Conservation (phyloP, 2,888 invertebrate genomes). For the Diarsia brunnea region DNA sequence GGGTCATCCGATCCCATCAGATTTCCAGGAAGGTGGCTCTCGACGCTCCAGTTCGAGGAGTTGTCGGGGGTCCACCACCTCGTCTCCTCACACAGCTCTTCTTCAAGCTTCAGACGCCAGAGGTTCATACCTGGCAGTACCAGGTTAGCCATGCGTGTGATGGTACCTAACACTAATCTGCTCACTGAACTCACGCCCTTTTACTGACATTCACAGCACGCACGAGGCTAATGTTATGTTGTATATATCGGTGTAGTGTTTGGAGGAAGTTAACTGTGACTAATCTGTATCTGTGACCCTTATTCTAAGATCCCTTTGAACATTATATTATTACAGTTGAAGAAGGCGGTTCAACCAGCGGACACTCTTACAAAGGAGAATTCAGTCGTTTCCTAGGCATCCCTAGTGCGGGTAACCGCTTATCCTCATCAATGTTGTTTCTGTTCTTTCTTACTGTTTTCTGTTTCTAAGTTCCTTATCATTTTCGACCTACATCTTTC, state of each 20-base stretch:
- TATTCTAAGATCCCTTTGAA: conserved; percentile 66
- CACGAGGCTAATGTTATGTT: conserved; percentile 79
- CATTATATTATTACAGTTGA: conserved; percentile 88
- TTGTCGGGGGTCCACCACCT: conserved; percentile 85
- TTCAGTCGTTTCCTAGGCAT: conserved; percentile 93
- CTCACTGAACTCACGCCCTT: conserved; percentile 81
- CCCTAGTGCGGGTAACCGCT: conserved; percentile 91
- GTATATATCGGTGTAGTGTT: conserved; percentile 68
- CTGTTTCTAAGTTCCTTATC: conserved; percentile 67
- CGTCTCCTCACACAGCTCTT: conserved; percentile 89
- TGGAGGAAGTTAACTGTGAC: conserved; percentile 45
- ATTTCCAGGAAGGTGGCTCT: conserved; percentile 89
- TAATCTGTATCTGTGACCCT: conserved; percentile 41
- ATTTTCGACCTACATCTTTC: conserved; percentile 56
- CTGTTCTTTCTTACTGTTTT: conserved; percentile 68
- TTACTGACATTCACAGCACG: conserved; percentile 78
- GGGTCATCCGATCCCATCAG: conserved; percentile 81
- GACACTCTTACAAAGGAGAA: conserved; percentile 88
- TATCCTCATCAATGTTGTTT: conserved; percentile 80
- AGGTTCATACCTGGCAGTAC: conserved; percentile 92
- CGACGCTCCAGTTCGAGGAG: conserved; percentile 86
- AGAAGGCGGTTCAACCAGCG: conserved; percentile 86
- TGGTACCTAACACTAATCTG: conserved; percentile 72
- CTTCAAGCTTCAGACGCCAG: conserved; percentile 90
- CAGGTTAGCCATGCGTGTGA: conserved; percentile 88